Base-by-base conservation (phyloP, 2,113 vertebrate genomes). In the Hippotragus niger region DNA sequence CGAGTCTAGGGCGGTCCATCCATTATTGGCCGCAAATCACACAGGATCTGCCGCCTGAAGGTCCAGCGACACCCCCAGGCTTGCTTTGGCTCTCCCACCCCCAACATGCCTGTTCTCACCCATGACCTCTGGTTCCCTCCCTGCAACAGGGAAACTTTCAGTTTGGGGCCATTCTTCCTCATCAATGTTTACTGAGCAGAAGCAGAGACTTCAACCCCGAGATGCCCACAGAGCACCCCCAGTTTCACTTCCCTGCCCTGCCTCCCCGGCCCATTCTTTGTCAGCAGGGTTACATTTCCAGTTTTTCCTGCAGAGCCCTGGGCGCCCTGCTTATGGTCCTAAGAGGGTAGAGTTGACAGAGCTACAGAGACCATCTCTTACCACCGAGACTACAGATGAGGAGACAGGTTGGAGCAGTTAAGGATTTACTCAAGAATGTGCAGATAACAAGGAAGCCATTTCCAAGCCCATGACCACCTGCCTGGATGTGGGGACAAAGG, bases 261-360 rank as follows among this genome's bases (percentile, higher is more conserved):
- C 33, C 64, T 33, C 29, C 6, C 29, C 0, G 0, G 53, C 31
- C 3, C 0, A 0, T 1, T 9, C 0, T 33, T 2, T 52, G 16
- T 13, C 50, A 4, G 40, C 17, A 16, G 15, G n/a, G 12, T 17
- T 17, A 3, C 2, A 0, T 50, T 36, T 60, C 82, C 5, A 13
- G 60, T 21, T 53, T 4, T 16, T 7, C 23, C 53, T 19, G 0
- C 0, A 0, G 17, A 33, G 40, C 29, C 36, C 36, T 1, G 1
- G 60, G 29, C 4, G 4, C 62, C 1, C 52, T 5, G 7, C 57
- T 2, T 6, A 25, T 1, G 2, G 1, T 36, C 4, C 0, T 12
- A 3, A 3, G 11, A 47, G 85, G 5, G 11, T 9, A 4, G 40
- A 19, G 27, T 40, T 1, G 11, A 14, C 15, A 36, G 23, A 3